phyloP scores from a whole-genome alignment of 92 coral and sea anemone species.

The Porites rus region DNA sequence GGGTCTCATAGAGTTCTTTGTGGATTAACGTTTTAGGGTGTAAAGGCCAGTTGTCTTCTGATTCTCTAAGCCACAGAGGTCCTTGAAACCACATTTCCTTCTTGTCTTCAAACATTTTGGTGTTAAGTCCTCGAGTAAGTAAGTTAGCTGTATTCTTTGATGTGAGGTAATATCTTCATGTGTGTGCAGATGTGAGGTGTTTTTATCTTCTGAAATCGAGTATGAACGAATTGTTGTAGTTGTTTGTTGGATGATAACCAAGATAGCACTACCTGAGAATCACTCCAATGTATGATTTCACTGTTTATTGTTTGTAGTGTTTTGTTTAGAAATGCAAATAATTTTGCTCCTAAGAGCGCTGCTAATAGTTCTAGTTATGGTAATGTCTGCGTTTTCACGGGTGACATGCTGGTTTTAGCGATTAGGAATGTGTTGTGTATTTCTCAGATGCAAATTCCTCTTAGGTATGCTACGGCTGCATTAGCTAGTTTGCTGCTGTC shows the following conservation, averaged over 20 bases:
- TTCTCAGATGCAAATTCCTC: conserved; percentile 17
- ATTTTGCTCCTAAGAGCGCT: conserved; percentile 41
- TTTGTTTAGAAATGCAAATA: conserved; percentile 13
- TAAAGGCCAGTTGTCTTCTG: conserved; percentile 53
- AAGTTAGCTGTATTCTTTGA: conserved; percentile 41
- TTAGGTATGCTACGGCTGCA: conserved; percentile 63
- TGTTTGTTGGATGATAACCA: conserved; percentile 55
- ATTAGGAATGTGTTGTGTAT: conserved; percentile 25
- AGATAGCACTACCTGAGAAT: conserved; percentile 59
- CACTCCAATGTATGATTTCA: conserved; percentile 48
- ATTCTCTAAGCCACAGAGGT: conserved; percentile 48
- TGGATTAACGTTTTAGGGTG: not conserved
- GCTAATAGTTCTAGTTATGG: conserved; percentile 55
- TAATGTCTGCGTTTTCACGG: conserved; percentile 42
- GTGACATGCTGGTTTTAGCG: conserved; percentile 60
- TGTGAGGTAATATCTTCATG: conserved; percentile 55
- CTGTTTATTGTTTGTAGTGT: conserved; percentile 23
- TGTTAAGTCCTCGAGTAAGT: conserved; percentile 44
- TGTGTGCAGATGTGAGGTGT: conserved; percentile 33
- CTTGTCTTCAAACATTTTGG: conserved; percentile 27
- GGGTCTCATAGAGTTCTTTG: not conserved
- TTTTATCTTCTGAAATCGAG: conserved; percentile 58
- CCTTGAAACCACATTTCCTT: conserved; percentile 56
- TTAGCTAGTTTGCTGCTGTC: conserved; percentile 53
- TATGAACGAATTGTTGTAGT: conserved; percentile 55